Evolutionary conservation across 2,797 vertebrate species (phyloP).

Genomic region (Melanotaenia parkinsoni): DNA sequence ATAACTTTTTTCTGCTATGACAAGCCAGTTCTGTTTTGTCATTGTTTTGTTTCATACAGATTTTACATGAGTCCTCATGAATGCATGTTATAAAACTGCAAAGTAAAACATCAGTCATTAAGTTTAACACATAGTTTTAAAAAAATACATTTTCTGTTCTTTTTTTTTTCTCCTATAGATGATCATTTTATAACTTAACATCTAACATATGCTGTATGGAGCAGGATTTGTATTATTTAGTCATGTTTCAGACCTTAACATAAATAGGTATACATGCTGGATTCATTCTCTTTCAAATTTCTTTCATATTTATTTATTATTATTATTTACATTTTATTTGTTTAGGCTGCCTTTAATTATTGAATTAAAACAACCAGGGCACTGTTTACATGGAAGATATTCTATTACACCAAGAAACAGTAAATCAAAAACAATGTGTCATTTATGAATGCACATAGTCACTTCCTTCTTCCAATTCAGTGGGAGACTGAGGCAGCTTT

Average conservation of each 20-base stretch:
- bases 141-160: neutral
- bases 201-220: neutral
- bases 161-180: neutral
- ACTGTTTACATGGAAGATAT: slow-evolving; percentile 12
- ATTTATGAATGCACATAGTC: slow-evolving; percentile 54
- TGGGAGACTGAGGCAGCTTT: neutral
- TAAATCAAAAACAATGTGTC: slow-evolving; percentile 28
- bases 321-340: no score
- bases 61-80: no score
- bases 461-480: slow-evolving; percentile 33
- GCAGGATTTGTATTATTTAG: neutral
- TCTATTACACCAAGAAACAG: slow-evolving; percentile 15
- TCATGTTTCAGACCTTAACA: no score
- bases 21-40: no score
- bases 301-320: no score
- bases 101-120: no score
- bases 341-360: neutral
- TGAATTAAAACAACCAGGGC: slow-evolving; percentile 21
- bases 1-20: no score
- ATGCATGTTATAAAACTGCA: no score
- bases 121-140: no score
- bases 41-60: no score
- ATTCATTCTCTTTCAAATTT: no score
- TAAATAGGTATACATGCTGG: no score
- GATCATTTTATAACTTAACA: neutral